Evolutionary conservation across 2,113 vertebrate genomes (phyloP), one percentile per base, ranked within the genome.

Genomic region (Pseudorhombus dupliciocellatus): DNA sequence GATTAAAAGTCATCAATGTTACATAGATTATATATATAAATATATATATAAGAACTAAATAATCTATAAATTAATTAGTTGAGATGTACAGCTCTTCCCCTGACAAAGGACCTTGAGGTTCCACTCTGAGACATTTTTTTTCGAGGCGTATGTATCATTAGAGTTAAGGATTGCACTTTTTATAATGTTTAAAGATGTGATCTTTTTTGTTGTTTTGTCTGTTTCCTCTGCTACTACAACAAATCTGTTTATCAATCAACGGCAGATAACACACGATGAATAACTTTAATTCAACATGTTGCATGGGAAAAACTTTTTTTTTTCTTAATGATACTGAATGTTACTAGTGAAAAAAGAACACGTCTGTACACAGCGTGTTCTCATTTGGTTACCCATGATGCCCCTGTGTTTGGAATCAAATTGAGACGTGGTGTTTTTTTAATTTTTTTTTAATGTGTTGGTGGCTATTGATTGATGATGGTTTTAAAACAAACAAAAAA

Each of bases 81-180:
- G 48, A 77, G 86, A 81, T 80, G 77, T 89, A 80, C 57, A 78
- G 68, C 66, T 75, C 48, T 64, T 63, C 80, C 86, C 85, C 66
- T 20, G 77, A 84, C 70, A 80, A 81, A 73, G 84, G 84, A 89
- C 89, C 81, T 82, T 70, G 63, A 73, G 86, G 87, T 84, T 83
- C 85, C 61, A 81, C 73, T 72, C 51, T 28, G 53, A 84, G 75
- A 83, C 75, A 34, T 84, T 87, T 85, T 85, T 85, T 84, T 85
- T 77, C 63, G 60, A 83, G 64, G 70, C 66, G 53, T 86, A 83
- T 88, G 85, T 84, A 85, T 89, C 73, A 74, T 68, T 79, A 85
- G 79, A 87, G 55, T 87, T 90, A 88, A 90, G 80, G 86, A 84
- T 90, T 92, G 91, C 90, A 92, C 91, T 92, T 93, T 91, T 84